Evolutionary conservation across 1,140 invertebrate species (phyloP).

Genomic region (Trichonephila inaurata): DNA sequence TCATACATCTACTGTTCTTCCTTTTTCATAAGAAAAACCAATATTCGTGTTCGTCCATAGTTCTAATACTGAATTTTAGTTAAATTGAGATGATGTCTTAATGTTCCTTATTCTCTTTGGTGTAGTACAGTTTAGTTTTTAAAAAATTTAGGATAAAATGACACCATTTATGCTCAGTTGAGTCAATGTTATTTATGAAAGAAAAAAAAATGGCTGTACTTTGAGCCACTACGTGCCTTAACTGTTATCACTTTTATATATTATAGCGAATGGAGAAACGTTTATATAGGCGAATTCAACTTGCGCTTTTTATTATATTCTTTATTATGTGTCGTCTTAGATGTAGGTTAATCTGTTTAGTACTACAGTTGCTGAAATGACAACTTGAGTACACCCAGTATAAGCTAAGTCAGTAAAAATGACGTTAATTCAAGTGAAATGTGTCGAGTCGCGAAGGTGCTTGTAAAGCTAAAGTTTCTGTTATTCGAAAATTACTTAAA

Average conservation of each 20-base stretch:
- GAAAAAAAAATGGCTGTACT: background rate
- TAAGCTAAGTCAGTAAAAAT: constrained; percentile 26
- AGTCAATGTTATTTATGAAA: background rate
- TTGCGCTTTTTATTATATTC: constrained; percentile 57
- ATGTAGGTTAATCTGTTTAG: constrained; percentile 18
- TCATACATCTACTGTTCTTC: no score
- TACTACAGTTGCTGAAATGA: constrained; percentile 9
- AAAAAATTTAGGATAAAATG: background rate
- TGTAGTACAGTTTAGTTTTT: no score
- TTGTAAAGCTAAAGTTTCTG: constrained; percentile 6
- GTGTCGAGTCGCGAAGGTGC: background rate
- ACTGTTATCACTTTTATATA: constrained; percentile 47
- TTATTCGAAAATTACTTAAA: background rate
- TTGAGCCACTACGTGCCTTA: constrained; percentile 42
- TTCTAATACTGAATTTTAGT: no score
- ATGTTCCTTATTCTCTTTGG: no score
- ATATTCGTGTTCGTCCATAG: no score
- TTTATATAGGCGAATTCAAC: constrained; percentile 42
- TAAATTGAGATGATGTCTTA: no score
- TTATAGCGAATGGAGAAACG: background rate
- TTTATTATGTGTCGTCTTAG: constrained; percentile 50
- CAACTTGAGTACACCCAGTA: background rate
- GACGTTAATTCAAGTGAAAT: background rate
- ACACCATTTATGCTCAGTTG: constrained; percentile 44
- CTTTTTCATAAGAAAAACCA: no score